These are phyloP conservation scores for Nomada lathburiana DNA, from an alignment of 2,888 invertebrate genomes.

Conservation along the genomic window DNA sequence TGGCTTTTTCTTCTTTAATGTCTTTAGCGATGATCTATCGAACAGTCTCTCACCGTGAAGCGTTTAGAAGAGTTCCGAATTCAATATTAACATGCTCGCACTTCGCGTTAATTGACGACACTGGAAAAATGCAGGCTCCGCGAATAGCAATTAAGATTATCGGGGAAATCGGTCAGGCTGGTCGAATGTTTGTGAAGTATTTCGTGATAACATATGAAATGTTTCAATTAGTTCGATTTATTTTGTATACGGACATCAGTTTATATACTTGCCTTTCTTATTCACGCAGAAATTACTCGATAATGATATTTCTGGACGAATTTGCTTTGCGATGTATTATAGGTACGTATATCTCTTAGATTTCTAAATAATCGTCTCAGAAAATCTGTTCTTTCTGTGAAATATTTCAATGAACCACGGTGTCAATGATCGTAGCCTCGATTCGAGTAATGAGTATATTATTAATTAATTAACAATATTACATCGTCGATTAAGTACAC, in stretches of 20 bases:
- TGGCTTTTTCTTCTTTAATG: constrained; percentile 20
- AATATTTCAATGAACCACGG: no score
- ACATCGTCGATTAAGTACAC: neutral
- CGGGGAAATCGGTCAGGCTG: neutral
- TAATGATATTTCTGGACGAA: no score
- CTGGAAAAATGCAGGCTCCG: constrained; percentile 40
- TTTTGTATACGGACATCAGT: neutral
- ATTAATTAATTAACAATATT: no score
- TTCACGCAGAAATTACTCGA: no score
- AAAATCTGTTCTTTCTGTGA: no score
- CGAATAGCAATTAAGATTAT: constrained; percentile 37
- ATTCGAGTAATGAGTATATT: no score
- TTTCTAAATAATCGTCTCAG: no score
- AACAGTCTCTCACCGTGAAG: constrained; percentile 62
- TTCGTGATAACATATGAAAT: neutral
- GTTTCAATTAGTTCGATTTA: neutral
- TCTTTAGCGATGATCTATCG: constrained; percentile 63
- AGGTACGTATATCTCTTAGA: no score
- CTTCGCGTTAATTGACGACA: constrained; percentile 64
- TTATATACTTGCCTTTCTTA: no score
- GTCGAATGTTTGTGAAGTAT: neutral
- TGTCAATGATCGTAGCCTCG: no score
- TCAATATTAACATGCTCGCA: constrained; percentile 63
- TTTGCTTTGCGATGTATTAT: no score
- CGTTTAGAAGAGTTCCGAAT: constrained; percentile 71